These are phyloP conservation scores for Chloroceryle inda DNA, from an alignment of 2,797 vertebrate species.

Conservation along the genomic window DNA sequence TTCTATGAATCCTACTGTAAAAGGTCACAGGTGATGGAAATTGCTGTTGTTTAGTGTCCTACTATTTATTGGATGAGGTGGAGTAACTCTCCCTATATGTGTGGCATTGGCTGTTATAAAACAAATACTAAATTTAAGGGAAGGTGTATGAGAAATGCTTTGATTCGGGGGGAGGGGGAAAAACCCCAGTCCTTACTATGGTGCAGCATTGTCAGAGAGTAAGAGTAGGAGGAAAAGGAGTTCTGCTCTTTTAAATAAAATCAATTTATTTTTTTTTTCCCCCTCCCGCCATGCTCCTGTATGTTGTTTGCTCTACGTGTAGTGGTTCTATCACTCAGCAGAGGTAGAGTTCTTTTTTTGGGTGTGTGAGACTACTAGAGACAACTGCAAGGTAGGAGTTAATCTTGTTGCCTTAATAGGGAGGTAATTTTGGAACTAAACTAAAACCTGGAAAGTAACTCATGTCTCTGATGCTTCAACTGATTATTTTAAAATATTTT, in stretches of 20 bases:
- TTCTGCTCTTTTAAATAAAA: not conserved
- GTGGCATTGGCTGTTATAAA: not conserved
- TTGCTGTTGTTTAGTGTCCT: not conserved
- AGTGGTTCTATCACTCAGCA: not conserved
- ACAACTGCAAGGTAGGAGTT: accelerated
- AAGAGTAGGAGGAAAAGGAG: not conserved
- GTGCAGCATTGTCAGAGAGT: not conserved
- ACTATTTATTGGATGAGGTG: not conserved
- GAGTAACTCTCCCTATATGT: not conserved
- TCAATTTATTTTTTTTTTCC: no score
- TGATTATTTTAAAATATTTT: not conserved
- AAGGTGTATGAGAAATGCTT: not conserved
- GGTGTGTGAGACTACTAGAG: not conserved
- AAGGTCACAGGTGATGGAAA: not conserved
- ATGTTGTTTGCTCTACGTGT: accelerated
- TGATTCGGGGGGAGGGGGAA: accelerated
- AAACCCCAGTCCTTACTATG: not conserved
- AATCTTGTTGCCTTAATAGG: not conserved
- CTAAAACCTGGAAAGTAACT: not conserved
- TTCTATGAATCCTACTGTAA: not conserved
- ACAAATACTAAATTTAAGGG: not conserved
- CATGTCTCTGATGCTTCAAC: not conserved
- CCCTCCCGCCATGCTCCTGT: accelerated
- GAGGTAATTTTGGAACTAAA: not conserved
- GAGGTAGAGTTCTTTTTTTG: not conserved